Evolutionary conservation across 2,797 vertebrate genomes (phyloP).

Genomic region (Sorex maritimensis): DNA sequence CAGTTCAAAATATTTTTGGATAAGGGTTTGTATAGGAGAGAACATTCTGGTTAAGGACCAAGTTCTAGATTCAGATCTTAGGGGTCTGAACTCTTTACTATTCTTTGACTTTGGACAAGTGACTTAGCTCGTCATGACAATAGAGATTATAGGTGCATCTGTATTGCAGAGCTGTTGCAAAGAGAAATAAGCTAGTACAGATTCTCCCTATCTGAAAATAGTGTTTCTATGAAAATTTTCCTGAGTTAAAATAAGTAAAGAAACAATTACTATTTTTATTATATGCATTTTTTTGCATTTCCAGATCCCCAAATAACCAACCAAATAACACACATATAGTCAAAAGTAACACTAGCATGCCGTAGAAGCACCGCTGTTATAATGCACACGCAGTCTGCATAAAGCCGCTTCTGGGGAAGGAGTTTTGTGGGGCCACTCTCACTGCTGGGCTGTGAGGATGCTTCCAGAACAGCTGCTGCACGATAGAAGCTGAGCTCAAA

Average conservation of each 20-base stretch:
- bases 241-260: background rate
- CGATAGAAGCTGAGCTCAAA: background rate
- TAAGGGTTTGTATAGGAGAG: background rate
- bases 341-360: background rate
- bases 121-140: background rate
- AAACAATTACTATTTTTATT: background rate
- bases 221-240: background rate
- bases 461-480: background rate
- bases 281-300: background rate
- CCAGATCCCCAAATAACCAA: background rate
- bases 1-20: background rate
- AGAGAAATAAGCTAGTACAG: constrained; percentile 23
- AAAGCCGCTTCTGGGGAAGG: background rate
- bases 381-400: background rate
- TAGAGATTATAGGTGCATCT: background rate
- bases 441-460: background rate
- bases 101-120: background rate
- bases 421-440: background rate
- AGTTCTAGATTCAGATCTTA: background rate
- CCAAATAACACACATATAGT: background rate
- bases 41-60: background rate
- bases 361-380: background rate
- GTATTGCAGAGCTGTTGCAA: background rate
- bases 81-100: background rate
- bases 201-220: background rate